Conservation (phyloP, 2,113 vertebrate genomes). For the Tragelaphus strepsiceros region DNA sequence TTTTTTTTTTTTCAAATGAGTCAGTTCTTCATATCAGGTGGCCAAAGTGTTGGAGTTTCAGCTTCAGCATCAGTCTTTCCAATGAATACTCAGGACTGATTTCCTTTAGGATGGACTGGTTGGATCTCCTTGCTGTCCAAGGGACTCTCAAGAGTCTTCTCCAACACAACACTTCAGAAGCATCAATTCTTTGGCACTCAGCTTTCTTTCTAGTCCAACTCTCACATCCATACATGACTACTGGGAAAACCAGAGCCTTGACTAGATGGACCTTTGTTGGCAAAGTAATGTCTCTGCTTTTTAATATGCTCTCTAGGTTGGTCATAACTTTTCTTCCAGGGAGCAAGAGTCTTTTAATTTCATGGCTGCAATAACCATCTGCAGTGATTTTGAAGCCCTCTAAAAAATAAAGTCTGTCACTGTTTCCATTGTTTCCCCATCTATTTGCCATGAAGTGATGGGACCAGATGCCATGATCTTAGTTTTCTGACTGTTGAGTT, state of each 20-base stretch:
- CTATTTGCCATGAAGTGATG: not conserved
- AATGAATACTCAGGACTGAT: not conserved
- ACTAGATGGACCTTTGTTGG: accelerated
- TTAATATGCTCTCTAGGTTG: not conserved
- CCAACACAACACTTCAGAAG: not conserved
- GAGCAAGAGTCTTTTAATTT: not conserved
- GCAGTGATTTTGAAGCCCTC: not conserved
- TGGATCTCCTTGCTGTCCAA: not conserved
- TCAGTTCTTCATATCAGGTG: not conserved
- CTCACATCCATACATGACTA: not conserved
- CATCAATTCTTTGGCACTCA: not conserved
- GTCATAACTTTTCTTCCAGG: not conserved
- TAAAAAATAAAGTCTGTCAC: not conserved
- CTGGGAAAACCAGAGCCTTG: not conserved
- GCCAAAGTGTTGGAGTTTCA: not conserved
- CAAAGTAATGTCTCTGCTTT: not conserved
- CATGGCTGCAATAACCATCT: not conserved
- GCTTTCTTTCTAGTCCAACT: not conserved
- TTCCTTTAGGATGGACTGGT: not conserved
- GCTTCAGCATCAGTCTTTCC: not conserved
- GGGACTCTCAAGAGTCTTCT: not conserved
- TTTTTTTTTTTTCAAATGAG: not conserved
- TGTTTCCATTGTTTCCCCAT: not conserved
- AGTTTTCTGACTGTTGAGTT: not conserved
- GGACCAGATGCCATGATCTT: not conserved